Evolutionary conservation across 2,113 vertebrate genomes (phyloP).

Genomic region (Spermophilus dauricus): DNA sequence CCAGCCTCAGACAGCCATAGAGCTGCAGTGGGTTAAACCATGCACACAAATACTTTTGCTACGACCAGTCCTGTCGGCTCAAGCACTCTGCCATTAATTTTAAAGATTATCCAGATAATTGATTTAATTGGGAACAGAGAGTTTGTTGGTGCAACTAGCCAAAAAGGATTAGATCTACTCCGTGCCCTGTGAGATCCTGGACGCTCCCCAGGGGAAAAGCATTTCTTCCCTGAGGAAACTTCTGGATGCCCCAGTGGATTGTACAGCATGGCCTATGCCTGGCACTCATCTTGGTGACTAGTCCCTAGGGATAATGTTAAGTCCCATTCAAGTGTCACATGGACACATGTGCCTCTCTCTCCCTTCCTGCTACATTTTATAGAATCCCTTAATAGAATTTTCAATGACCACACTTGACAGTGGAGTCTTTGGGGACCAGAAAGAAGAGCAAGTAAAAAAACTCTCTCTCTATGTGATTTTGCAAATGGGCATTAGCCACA

Average conservation of each 20-base stretch:
- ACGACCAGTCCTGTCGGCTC: constrained; percentile 23
- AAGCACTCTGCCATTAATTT: constrained; percentile 55
- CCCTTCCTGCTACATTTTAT: background rate
- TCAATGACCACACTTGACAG: constrained; percentile 49
- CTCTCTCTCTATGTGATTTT: constrained; percentile 44
- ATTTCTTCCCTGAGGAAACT: constrained; percentile 14
- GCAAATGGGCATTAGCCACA: constrained; percentile 61
- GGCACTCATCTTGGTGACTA: background rate
- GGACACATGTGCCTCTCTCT: background rate
- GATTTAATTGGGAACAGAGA: constrained; percentile 78
- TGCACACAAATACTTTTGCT: constrained; percentile 34
- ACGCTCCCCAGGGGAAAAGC: background rate
- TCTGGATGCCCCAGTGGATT: background rate
- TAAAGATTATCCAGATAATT: constrained; percentile 79
- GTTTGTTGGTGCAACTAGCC: constrained; percentile 51
- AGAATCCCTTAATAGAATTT: constrained; percentile 44
- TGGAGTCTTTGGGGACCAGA: constrained; percentile 47
- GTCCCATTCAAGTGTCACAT: background rate
- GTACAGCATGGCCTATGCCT: background rate
- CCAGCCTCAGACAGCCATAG: background rate
- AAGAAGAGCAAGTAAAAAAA: constrained; percentile 55
- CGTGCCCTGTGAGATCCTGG: background rate
- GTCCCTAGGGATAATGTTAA: constrained; percentile 4
- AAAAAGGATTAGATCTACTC: constrained; percentile 49
- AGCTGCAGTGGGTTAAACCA: constrained; percentile 19